Conservation (phyloP, 2,888 invertebrate genomes). For the Alsophila aescularia region DNA sequence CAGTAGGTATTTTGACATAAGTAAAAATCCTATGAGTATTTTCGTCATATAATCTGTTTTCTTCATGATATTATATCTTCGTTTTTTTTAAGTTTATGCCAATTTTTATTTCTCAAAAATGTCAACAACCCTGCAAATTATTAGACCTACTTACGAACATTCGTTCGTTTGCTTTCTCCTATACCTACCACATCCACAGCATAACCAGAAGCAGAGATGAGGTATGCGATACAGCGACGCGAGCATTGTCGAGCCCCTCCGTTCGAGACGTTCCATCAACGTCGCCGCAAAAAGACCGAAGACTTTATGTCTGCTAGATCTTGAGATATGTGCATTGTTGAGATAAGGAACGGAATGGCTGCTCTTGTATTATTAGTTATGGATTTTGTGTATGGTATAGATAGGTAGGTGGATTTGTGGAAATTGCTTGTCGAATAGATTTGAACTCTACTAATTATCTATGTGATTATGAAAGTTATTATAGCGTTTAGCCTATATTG, state of each 20-base stretch:
- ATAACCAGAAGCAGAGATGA: constrained; percentile 58
- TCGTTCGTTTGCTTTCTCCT: constrained; percentile 9
- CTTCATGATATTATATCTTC: too few species aligned
- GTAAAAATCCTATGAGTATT: too few species aligned
- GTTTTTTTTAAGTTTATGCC: too few species aligned
- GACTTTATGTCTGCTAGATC: constrained; percentile 49
- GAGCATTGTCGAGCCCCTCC: constrained; percentile 57
- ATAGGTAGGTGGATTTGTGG: neutral
- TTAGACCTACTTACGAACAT: too few species aligned
- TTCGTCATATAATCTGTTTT: too few species aligned
- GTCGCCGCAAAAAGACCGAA: constrained; percentile 36
- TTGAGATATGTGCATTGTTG: constrained; percentile 41
- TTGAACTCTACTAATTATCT: too few species aligned
- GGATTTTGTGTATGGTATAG: neutral
- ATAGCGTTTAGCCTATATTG: too few species aligned
- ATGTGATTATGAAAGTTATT: too few species aligned
- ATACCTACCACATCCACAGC: constrained; percentile 33
- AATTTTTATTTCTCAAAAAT: too few species aligned
- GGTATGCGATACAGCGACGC: constrained; percentile 62
- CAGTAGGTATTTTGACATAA: too few species aligned
- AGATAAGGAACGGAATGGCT: constrained; percentile 31
- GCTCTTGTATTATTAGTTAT: constrained; percentile 12
- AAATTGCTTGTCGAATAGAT: neutral
- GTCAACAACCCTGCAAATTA: too few species aligned
- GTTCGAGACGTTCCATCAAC: constrained; percentile 52